phyloP scores from a whole-genome alignment of 23 tunicate species.

The Corella eumyota region DNA sequence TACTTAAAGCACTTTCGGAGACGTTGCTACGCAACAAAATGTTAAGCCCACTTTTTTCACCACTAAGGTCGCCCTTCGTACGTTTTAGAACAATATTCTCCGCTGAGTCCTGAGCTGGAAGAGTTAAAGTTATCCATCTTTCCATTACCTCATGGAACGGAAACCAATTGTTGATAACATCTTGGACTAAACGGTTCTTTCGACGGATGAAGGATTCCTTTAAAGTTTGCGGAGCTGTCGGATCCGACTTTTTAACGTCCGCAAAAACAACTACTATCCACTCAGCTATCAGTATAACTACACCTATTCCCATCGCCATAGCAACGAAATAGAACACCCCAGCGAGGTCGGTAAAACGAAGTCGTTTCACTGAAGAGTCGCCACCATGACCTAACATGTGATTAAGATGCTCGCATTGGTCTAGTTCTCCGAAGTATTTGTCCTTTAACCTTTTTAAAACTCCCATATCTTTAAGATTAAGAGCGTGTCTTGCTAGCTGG shows the following conservation, averaged over 20 bases:
- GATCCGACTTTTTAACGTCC: slow-evolving; percentile 46
- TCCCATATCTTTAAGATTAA: slow-evolving; percentile 32
- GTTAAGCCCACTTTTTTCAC: no score
- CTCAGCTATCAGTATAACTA: slow-evolving; percentile 38
- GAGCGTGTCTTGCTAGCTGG: slow-evolving; percentile 14
- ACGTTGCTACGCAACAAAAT: no score
- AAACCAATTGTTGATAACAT: slow-evolving; percentile 46
- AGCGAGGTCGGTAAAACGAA: slow-evolving; percentile 58
- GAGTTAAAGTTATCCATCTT: slow-evolving; percentile 14
- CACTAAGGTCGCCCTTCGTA: background rate
- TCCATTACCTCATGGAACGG: slow-evolving; percentile 22
- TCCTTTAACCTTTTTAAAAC: slow-evolving; percentile 13
- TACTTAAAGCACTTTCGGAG: no score
- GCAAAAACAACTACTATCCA: slow-evolving; percentile 37
- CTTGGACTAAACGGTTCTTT: slow-evolving; percentile 20
- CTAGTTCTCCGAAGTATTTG: slow-evolving; percentile 36
- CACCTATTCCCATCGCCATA: slow-evolving; percentile 43
- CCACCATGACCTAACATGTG: no score
- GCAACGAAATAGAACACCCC: slow-evolving; percentile 74
- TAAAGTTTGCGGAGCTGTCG: slow-evolving; percentile 54
- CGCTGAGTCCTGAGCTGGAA: slow-evolving; percentile 29
- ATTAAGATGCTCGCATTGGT: slow-evolving; percentile 10
- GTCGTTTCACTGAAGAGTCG: slow-evolving; percentile 9
- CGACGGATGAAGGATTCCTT: slow-evolving; percentile 44
- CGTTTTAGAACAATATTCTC: slow-evolving; percentile 8